Conservation (phyloP, 2,888 invertebrate species). For the Notodonta ziczac region DNA sequence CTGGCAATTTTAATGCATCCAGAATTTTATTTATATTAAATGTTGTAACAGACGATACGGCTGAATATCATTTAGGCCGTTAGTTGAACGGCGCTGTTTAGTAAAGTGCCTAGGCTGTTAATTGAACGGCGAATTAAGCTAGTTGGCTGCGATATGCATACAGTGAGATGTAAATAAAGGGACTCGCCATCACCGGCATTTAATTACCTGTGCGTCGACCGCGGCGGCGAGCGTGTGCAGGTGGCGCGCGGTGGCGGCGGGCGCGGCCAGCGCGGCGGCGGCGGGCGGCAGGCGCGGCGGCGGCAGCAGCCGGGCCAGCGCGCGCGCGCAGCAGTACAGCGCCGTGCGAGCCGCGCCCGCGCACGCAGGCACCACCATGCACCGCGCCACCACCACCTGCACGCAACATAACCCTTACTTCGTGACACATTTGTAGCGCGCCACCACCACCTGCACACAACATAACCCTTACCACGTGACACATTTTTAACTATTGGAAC, state of each 20-base stretch:
- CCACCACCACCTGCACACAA: constrained; percentile 64
- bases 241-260: constrained; percentile 87
- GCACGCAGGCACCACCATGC: constrained; percentile 70
- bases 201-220: constrained; percentile 44
- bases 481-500: too few relatives aligned
- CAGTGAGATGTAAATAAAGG: too few relatives aligned
- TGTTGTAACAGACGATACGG: too few relatives aligned
- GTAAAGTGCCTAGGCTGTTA: too few relatives aligned
- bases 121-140: too few relatives aligned
- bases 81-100: too few relatives aligned
- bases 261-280: constrained; percentile 66
- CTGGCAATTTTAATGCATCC: too few relatives aligned
- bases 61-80: too few relatives aligned
- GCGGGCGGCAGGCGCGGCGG: constrained; percentile 49
- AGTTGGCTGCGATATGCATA: too few relatives aligned
- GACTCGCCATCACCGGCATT: too few relatives aligned
- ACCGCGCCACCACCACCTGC: constrained; percentile 75
- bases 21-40: too few relatives aligned
- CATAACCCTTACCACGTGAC: not conserved
- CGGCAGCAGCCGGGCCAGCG: constrained; percentile 55
- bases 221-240: constrained; percentile 87
- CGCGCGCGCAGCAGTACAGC: constrained; percentile 64
- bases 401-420: not conserved
- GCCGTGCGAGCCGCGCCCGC: constrained; percentile 50
- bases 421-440: constrained; percentile 49